These are phyloP conservation scores for Lycopodina hypogea DNA, from an alignment of 37 sponge, comb jelly and placozoan genomes.

Conservation along the genomic window DNA sequence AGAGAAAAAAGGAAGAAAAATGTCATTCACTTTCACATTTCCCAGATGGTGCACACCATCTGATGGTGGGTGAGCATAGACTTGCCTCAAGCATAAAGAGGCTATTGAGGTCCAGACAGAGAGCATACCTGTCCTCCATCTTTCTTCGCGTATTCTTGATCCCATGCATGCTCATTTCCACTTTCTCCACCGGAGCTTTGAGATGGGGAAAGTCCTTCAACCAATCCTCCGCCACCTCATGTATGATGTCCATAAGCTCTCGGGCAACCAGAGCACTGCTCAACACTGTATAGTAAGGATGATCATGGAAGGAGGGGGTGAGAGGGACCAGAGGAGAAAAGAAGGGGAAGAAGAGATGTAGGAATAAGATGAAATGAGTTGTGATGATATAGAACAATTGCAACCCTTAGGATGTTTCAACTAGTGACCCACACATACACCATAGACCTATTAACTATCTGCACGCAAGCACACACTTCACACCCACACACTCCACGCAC, in stretches of 20 bases:
- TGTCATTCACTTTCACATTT: too few species aligned
- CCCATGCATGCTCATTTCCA: constrained; percentile 43
- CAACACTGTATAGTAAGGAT: constrained; percentile 18
- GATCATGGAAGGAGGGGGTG: constrained; percentile 1
- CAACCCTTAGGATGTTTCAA: too few species aligned
- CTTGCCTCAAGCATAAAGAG: constrained; percentile 45
- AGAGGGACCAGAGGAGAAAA: neutral
- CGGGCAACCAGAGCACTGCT: constrained; percentile 19
- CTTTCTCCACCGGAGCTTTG: constrained; percentile 16
- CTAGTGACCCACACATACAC: too few species aligned
- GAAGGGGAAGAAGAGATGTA: neutral
- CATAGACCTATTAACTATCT: too few species aligned
- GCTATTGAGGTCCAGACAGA: constrained; percentile 78
- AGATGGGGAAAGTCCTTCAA: constrained; percentile 28
- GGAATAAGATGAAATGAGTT: too few species aligned
- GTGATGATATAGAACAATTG: too few species aligned
- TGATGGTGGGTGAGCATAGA: too few species aligned
- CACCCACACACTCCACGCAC: too few species aligned
- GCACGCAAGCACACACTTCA: too few species aligned
- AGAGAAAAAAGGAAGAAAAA: neutral
- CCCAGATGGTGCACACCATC: too few species aligned
- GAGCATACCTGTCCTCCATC: constrained; percentile 96
- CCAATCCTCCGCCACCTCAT: constrained; percentile 67
- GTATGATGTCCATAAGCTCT: constrained; percentile 24
- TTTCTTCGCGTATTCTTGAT: constrained; percentile 86